phyloP scores from a whole-genome alignment of 2,888 invertebrate species.

The Eudemis profundana region DNA sequence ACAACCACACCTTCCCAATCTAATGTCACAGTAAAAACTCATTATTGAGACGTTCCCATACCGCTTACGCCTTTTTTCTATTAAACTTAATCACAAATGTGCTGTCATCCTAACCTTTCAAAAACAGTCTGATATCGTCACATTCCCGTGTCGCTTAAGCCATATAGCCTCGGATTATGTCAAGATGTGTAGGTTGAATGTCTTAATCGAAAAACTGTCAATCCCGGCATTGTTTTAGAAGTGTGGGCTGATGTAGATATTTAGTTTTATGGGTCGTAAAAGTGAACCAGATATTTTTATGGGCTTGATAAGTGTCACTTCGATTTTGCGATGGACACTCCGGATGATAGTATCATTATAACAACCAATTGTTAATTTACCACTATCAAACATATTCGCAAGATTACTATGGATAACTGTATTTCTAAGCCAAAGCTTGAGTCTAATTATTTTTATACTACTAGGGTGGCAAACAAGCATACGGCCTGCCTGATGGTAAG shows the following conservation, averaged over 20 bases:
- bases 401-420: too few relatives aligned
- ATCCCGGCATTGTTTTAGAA: constrained; percentile 37
- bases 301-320: neutral
- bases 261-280: constrained; percentile 38
- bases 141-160: constrained; percentile 8
- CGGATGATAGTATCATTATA: too few relatives aligned
- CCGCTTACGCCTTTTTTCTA: neutral
- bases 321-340: neutral
- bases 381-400: too few relatives aligned
- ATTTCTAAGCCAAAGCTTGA: too few relatives aligned
- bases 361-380: too few relatives aligned
- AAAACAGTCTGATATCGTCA: constrained; percentile 3
- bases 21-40: neutral
- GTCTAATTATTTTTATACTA: too few relatives aligned
- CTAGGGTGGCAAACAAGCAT: too few relatives aligned
- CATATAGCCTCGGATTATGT: constrained; percentile 1
- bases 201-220: constrained; percentile 39
- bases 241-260: constrained; percentile 35
- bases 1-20: neutral
- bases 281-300: constrained; percentile 34
- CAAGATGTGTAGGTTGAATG: constrained; percentile 24
- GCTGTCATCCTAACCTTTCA: neutral
- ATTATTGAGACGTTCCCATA: neutral
- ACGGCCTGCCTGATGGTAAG: too few relatives aligned
- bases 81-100: constrained; percentile 5